Percentiles rank a stretch among this genome's conserved stretches.
Conservation (phyloP, 2,113 vertebrate genomes). For the Cyprinodon variegatus region DNA sequence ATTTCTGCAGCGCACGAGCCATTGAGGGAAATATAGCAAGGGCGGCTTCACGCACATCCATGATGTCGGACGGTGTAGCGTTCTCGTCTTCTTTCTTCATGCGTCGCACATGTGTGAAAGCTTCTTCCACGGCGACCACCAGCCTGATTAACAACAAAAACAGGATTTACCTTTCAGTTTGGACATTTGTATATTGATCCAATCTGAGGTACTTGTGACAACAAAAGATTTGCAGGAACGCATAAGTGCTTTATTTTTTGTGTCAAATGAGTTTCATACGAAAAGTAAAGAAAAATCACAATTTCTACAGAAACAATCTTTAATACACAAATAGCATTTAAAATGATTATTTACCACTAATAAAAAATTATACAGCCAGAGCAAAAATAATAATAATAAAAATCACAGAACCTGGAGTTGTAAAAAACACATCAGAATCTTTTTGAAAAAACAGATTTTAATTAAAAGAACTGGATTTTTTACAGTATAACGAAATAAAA, state of each 20-base stretch:
- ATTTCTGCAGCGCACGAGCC: slow-evolving; percentile 94
- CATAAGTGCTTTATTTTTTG: neutral
- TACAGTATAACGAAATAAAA: no score
- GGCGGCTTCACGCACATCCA: slow-evolving; percentile 94
- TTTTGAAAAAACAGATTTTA: no score
- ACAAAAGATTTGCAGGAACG: neutral
- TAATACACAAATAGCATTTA: no score
- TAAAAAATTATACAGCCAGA: no score
- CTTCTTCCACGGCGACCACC: slow-evolving; percentile 94
- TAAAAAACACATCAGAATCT: no score
- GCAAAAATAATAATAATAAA: no score
- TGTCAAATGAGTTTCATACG: neutral
- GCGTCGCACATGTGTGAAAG: slow-evolving; percentile 94
- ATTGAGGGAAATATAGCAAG: slow-evolving; percentile 96
- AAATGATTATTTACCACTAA: no score
- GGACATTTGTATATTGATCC: neutral
- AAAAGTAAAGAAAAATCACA: no score
- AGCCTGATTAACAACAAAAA: slow-evolving; percentile 78
- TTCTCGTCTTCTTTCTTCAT: slow-evolving; percentile 92
- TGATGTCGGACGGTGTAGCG: slow-evolving; percentile 88
- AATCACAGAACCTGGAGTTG: no score
- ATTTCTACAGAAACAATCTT: no score
- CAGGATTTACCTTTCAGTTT: neutral
- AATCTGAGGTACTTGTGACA: neutral
- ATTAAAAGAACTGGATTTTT: no score